Base-by-base conservation (phyloP, 2,888 invertebrate species). In the Drosophila formosana region DNA sequence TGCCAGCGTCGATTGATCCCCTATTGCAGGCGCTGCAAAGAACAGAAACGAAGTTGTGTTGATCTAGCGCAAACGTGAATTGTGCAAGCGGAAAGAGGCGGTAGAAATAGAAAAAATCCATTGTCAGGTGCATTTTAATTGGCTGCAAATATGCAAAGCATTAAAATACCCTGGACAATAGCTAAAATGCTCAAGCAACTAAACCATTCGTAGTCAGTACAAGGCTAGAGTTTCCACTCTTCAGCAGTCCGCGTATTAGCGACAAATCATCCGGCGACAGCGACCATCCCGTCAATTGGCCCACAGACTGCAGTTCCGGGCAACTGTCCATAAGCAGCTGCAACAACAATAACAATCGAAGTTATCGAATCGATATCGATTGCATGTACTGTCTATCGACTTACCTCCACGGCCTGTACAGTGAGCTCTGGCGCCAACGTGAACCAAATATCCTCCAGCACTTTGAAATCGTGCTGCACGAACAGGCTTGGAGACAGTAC, bases 361-460 rank as follows among this genome's bases (percentile, higher is more conserved):
- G 2, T 30, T 30, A 30, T 30, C 30, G 30, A 30, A 30, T 4
- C 28, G 3, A 3, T 5, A 28, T 28, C 28, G 28, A 28, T 5
- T 49, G 6, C 7, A 5, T 7, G 11, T 11, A 11, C 0, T 62
- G 4, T 5, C 3, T 3, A 26, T 13, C 9, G 11, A n/a, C 53
- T 68, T 63, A 91, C 92, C 88, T 95, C 95, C 47, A 95, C 95
- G 0, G 95, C 94, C 57, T 94, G 94, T 4, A 93, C 90, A 0
- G 95, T 95, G 30, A 96, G 92, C 52, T 94, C 94, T 7, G 94
- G 94, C 0, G 95, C 95, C 83, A 94, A 93, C 1, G 95, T 95
- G 77, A 96, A 95, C 95, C 95, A 95, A 63, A 96, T 92, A 66
- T 95, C 94, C 92, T 95, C 95, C 45, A 96, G 92, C 67, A 93